A percentile compares a stretch with the other conserved stretches of the same genome.
These are phyloP conservation scores for Typhlomys cinereus DNA, from an alignment of 2,113 vertebrate genomes.

Conservation along the genomic window DNA sequence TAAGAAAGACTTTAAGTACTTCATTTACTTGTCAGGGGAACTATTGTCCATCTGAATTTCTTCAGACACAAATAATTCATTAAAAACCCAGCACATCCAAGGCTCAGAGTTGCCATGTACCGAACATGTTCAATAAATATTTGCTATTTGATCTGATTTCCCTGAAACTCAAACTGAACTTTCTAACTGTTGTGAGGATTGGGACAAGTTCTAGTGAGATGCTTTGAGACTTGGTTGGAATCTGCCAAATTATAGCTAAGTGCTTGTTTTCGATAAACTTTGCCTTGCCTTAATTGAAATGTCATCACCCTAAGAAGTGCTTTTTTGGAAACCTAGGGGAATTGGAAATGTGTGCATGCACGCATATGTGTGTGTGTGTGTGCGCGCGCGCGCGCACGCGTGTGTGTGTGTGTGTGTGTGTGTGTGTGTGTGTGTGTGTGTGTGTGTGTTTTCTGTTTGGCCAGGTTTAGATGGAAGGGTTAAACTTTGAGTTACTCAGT, in stretches of 20 bases:
- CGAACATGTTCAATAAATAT: conserved; percentile 70
- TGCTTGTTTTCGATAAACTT: conserved; percentile 18
- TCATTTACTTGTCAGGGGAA: background rate
- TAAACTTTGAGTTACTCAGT: conserved; percentile 12
- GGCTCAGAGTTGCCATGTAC: background rate
- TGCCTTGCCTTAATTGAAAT: conserved; percentile 14
- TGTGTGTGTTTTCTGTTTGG: background rate
- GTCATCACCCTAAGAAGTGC: background rate
- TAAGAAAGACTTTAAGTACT: background rate
- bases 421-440: background rate
- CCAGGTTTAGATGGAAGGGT: background rate
- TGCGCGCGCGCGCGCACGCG: no score
- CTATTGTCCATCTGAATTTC: background rate
- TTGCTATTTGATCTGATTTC: conserved; percentile 67
- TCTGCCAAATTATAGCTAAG: background rate
- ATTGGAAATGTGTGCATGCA: no score
- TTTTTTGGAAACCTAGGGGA: background rate
- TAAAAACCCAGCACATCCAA: conserved; percentile 6
- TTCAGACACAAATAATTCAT: conserved; percentile 70
- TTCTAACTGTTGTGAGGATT: conserved; percentile 35
- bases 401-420: background rate
- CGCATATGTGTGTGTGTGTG: background rate
- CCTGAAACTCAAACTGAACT: conserved; percentile 59
- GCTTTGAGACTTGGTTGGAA: conserved; percentile 1
- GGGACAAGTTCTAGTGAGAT: background rate